phyloP scores from a whole-genome alignment of 2,888 invertebrate species.

The Rhamphomyia laevipes region DNA sequence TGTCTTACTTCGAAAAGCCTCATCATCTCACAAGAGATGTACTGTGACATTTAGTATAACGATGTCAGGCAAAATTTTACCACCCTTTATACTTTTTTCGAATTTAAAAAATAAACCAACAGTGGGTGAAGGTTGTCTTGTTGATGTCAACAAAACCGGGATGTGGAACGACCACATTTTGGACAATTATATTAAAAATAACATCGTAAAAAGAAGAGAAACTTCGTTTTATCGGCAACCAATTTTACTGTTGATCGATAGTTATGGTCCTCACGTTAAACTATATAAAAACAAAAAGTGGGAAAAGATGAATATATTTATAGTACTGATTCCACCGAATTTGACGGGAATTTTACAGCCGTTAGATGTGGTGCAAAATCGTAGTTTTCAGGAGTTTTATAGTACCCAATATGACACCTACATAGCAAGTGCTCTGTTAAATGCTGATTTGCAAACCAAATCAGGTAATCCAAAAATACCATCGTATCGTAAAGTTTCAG shows the following conservation, averaged over 20 bases:
- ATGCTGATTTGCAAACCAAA: background rate
- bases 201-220: too few species aligned
- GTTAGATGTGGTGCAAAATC: background rate
- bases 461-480: background rate
- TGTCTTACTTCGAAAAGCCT: background rate
- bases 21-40: background rate
- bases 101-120: background rate
- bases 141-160: background rate
- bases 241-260: too few species aligned
- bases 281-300: too few species aligned
- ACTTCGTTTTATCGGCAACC: too few species aligned
- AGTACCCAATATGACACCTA: background rate
- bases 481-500: background rate
- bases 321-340: background rate
- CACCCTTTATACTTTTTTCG: background rate
- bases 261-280: too few species aligned
- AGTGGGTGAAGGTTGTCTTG: background rate
- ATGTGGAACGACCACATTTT: background rate
- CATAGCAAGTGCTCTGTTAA: background rate
- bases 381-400: background rate
- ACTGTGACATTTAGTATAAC: constrained; percentile 1
- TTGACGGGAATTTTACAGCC: background rate
- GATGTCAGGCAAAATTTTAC: background rate
- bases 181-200: background rate
- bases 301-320: background rate